phyloP scores from a whole-genome alignment of 2,797 vertebrate genomes.

The Danio choprae region DNA sequence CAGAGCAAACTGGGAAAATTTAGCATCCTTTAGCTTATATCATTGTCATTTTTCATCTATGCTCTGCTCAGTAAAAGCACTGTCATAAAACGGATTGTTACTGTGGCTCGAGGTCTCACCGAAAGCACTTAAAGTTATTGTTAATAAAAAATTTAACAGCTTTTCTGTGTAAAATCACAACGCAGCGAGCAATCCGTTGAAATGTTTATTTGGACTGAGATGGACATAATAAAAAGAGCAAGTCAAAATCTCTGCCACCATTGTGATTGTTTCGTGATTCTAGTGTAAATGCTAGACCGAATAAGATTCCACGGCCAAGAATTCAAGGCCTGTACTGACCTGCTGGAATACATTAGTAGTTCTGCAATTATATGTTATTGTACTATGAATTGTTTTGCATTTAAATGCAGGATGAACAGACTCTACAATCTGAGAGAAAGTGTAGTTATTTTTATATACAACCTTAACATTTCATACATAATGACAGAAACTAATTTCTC shows the following conservation, averaged over 20 bases:
- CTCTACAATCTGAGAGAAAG: neutral
- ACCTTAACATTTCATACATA: neutral
- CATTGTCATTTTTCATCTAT: slow-evolving; percentile 4
- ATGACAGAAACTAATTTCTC: neutral
- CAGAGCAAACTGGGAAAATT: neutral
- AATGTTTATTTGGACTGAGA: slow-evolving; percentile 23
- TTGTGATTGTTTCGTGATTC: slow-evolving; percentile 23
- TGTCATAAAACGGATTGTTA: slow-evolving; percentile 28
- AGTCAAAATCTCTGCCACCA: slow-evolving; percentile 31
- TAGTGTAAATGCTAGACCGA: slow-evolving; percentile 26
- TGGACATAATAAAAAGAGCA: slow-evolving; percentile 14
- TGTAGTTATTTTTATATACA: neutral
- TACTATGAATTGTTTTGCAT: neutral
- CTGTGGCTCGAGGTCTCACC: slow-evolving; percentile 51
- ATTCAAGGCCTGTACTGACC: slow-evolving; percentile 48
- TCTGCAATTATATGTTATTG: slow-evolving; percentile 20
- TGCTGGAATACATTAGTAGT: slow-evolving; percentile 42
- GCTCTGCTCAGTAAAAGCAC: slow-evolving; percentile 58
- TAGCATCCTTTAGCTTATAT: neutral
- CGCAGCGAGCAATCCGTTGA: neutral
- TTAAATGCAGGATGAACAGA: slow-evolving; percentile 4
- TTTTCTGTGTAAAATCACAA: slow-evolving; percentile 35
- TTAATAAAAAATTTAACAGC: slow-evolving; percentile 55
- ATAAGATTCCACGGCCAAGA: slow-evolving; percentile 17
- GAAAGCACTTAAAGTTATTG: slow-evolving; percentile 57